phyloP scores from a whole-genome alignment of 2,113 vertebrate species.

The Otus sunia region DNA sequence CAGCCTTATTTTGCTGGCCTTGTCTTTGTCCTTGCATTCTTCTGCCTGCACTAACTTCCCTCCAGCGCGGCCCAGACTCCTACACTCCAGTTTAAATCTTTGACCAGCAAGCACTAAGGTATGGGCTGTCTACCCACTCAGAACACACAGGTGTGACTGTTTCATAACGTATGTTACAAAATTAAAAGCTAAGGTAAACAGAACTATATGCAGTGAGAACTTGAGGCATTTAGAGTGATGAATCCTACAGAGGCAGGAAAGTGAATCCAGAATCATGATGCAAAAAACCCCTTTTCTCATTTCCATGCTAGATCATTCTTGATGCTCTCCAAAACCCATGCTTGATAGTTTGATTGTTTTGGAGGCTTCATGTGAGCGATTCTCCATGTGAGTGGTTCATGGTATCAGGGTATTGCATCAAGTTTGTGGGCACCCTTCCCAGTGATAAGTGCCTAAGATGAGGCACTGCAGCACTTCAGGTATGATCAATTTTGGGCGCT shows the following conservation, averaged over 20 bases:
- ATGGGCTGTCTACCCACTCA: not conserved
- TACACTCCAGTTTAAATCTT: not conserved
- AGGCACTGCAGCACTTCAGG: not conserved
- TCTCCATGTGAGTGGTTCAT: not conserved
- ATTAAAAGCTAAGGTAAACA: not conserved
- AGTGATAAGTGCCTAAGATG: not conserved
- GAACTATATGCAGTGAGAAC: not conserved
- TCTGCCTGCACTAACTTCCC: no score
- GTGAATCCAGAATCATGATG: not conserved
- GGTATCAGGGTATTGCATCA: not conserved
- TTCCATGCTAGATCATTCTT: not conserved
- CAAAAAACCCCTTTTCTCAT: not conserved
- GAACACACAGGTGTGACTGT: not conserved
- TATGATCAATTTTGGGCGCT: not conserved
- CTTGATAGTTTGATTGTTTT: not conserved
- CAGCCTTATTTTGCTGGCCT: no score
- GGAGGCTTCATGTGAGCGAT: not conserved
- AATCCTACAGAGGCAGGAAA: not conserved
- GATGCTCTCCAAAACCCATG: accelerated
- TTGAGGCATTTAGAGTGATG: not conserved
- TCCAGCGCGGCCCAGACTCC: no score
- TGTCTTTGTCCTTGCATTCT: no score
- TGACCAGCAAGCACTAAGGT: not conserved
- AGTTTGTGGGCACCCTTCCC: not conserved
- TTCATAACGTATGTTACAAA: not conserved